A percentile compares a stretch with the other conserved stretches of the same genome.
Conservation (phyloP, 1,140 invertebrate genomes). For the Akabosia matsudoensis region DNA sequence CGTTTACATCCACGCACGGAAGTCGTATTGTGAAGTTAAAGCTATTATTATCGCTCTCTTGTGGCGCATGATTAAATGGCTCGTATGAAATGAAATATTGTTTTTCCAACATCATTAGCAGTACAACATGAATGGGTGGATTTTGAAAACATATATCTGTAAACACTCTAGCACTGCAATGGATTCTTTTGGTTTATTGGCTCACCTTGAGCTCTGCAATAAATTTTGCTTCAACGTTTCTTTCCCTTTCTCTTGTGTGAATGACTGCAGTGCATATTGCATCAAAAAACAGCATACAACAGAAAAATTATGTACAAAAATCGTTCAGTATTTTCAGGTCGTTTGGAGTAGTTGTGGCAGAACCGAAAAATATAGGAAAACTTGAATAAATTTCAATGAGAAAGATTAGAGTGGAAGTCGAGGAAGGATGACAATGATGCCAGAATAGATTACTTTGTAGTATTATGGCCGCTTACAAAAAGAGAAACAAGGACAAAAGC, state of each 20-base stretch:
- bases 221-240: not conserved
- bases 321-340: not conserved
- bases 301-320: too few species aligned
- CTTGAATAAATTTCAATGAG: too few species aligned
- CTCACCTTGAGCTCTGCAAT: constrained; percentile 19
- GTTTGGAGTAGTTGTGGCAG: not conserved
- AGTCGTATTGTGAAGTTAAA: too few species aligned
- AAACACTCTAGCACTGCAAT: not conserved
- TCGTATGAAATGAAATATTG: too few species aligned
- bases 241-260: not conserved
- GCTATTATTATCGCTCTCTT: too few species aligned
- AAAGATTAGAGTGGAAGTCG: too few species aligned
- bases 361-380: too few species aligned
- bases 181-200: constrained; percentile 4
- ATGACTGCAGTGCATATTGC: not conserved
- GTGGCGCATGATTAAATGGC: too few species aligned
- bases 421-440: too few species aligned
- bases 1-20: too few species aligned
- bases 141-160: too few species aligned
- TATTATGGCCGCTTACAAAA: not conserved
- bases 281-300: not conserved
- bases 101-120: not conserved
- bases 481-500: not conserved
- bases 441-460: not conserved
- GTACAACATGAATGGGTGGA: not conserved